Evolutionary conservation across 2,888 invertebrate genomes (phyloP).

Genomic region (Diarsia mendica): DNA sequence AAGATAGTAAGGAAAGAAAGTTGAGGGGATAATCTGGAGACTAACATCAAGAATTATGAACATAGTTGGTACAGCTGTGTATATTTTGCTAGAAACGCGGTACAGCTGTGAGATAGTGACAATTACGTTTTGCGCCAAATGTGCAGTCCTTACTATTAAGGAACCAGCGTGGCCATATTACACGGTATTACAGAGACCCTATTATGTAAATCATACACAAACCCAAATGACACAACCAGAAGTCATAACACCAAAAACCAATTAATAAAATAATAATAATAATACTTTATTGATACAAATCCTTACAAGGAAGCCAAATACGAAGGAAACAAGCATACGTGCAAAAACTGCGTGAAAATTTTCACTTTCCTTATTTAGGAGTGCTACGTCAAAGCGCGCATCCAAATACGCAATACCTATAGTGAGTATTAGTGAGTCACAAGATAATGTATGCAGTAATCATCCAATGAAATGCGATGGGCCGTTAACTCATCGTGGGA

Average conservation of each 20-base stretch:
- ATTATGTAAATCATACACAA: background rate
- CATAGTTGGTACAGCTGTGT: background rate
- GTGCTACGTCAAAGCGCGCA: conserved; percentile 27
- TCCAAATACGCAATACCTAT: conserved; percentile 47
- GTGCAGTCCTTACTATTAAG: background rate
- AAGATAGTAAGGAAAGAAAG: background rate
- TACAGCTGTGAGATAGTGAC: background rate
- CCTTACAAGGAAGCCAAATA: conserved; percentile 15
- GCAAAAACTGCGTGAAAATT: conserved; percentile 23
- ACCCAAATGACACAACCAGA: background rate
- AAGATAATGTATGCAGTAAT: conserved; percentile 57
- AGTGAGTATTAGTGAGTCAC: conserved; percentile 53
- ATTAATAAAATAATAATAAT: no score
- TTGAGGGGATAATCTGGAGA: background rate
- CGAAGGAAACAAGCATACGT: conserved; percentile 8
- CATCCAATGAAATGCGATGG: conserved; percentile 69
- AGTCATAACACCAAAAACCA: conserved; percentile 18
- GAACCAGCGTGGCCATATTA: background rate
- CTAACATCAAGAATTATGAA: background rate
- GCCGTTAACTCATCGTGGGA: conserved; percentile 67
- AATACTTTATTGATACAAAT: no score
- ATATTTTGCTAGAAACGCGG: background rate
- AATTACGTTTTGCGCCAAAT: background rate
- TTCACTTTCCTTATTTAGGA: conserved; percentile 50
- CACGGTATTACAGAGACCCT: background rate